Percentiles rank a stretch among this genome's conserved stretches.
Conservation (phyloP, 2,797 vertebrate species). For the Dryobates pubescens region DNA sequence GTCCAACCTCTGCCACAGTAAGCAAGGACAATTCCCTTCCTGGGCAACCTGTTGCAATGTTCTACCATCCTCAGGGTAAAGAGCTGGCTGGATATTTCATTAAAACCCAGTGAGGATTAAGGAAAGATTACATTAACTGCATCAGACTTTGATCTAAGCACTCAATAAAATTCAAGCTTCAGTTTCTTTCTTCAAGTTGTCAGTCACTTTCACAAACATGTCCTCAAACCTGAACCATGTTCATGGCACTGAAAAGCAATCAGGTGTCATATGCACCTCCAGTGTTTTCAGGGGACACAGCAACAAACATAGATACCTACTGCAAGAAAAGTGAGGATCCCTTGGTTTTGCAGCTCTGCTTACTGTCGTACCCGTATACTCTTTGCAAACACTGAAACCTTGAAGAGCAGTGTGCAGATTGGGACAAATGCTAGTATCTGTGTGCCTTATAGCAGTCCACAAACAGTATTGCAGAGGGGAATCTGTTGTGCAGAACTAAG, state of each 20-base stretch:
- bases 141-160: not conserved
- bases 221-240: not conserved
- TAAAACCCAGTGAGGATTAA: not conserved
- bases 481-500: not conserved
- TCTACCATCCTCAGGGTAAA: no score
- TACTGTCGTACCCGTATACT: accelerated
- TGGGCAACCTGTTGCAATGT: no score
- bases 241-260: not conserved
- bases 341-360: not conserved
- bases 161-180: not conserved
- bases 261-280: not conserved
- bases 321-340: not conserved
- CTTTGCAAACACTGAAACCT: not conserved
- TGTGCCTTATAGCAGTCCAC: not conserved
- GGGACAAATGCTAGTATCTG: not conserved
- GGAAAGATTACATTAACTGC: not conserved
- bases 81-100: not conserved
- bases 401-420: not conserved
- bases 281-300: not conserved
- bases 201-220: not conserved
- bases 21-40: no score
- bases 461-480: not conserved
- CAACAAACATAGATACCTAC: not conserved
- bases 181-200: not conserved
- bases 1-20: no score